A percentile compares a stretch with the other conserved stretches of the same genome.
These are phyloP conservation scores for Noctua fimbriata DNA, from an alignment of 2,888 invertebrate genomes.

Conservation along the genomic window DNA sequence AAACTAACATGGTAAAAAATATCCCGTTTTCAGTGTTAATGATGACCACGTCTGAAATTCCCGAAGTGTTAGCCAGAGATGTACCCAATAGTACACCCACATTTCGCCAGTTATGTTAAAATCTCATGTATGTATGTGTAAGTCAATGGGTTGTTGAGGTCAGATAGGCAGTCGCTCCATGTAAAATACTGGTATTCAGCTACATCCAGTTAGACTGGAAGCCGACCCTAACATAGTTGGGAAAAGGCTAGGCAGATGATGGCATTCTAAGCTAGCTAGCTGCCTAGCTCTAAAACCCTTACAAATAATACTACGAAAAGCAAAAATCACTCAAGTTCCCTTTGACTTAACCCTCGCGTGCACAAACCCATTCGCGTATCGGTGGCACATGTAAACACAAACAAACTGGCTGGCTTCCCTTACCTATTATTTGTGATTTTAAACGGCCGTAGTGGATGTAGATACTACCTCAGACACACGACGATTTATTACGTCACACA, in stretches of 20 bases:
- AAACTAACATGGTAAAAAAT: no score
- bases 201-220: no score
- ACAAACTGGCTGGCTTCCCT: slow-evolving; percentile 42
- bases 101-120: no score
- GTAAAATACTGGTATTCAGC: no score
- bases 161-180: no score
- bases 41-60: not conserved
- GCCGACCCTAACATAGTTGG: no score
- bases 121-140: no score
- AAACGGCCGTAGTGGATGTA: slow-evolving; percentile 22
- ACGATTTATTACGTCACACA: slow-evolving; percentile 24
- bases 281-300: not conserved
- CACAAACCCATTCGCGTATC: slow-evolving; percentile 58
- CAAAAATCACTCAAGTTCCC: slow-evolving; percentile 27
- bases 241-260: no score
- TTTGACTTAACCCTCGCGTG: slow-evolving; percentile 52
- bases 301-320: slow-evolving; percentile 12
- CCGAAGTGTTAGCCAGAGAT: no score
- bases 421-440: slow-evolving; percentile 46
- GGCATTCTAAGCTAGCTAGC: not conserved
- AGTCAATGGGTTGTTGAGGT: no score
- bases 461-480: slow-evolving; percentile 10
- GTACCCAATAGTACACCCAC: no score
- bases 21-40: no score
- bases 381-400: slow-evolving; percentile 58